Conservation (phyloP, 2,113 vertebrate genomes). For the Willisornis vidua region DNA sequence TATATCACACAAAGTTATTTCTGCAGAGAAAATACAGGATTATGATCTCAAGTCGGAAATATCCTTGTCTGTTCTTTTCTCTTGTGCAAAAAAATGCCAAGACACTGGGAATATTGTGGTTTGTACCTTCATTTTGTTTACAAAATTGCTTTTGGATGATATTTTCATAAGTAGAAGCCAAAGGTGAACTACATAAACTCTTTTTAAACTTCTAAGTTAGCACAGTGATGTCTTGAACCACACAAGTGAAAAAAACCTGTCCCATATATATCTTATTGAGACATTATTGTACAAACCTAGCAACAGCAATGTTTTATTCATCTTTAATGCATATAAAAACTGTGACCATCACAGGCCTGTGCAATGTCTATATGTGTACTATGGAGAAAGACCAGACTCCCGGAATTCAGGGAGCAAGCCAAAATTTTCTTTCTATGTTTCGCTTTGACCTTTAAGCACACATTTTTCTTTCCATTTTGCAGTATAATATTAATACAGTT, state of each 20-base stretch:
- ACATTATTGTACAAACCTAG: not conserved
- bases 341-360: not conserved
- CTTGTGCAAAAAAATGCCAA: not conserved
- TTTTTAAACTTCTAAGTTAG: not conserved
- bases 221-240: not conserved
- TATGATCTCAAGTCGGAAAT: not conserved
- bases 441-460: not conserved
- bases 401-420: not conserved
- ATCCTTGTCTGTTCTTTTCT: not conserved
- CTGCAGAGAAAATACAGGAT: not conserved
- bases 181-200: not conserved
- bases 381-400: not conserved
- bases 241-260: not conserved
- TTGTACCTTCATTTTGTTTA: not conserved
- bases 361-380: not conserved
- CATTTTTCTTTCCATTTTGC: not conserved
- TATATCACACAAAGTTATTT: not conserved
- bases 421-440: not conserved
- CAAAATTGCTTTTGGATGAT: not conserved
- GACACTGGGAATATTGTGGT: not conserved
- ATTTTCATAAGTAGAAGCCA: not conserved
- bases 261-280: not conserved
- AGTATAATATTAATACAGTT: not conserved
- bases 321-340: not conserved
- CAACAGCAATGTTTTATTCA: not conserved